Base-by-base conservation (phyloP, 1,140 invertebrate species). In the Caenorhabditis inopinata region DNA sequence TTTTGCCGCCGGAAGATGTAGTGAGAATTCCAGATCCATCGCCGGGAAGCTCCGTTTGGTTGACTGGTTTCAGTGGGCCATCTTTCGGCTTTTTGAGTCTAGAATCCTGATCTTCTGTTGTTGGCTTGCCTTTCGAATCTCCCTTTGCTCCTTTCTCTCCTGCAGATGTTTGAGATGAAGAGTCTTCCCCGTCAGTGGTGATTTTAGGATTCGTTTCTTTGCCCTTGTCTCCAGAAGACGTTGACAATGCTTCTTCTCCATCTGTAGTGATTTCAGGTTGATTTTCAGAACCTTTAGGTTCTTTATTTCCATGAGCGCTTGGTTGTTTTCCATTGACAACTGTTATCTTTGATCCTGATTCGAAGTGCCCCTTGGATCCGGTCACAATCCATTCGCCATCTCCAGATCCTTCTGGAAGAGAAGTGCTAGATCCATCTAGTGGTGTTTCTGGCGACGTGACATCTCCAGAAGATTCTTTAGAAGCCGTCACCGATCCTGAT, bases 361-460 rank as follows among this genome's bases (percentile, higher is more conserved):
- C 58, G 5, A 68, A 21, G n/a, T 68, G 58, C 23, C 58, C 58
- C 58, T 68, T 68, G 6, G 58, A 68, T 38, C 58, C 58, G 11
- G 58, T 68, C 32, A 38, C 58, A 25, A 68, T 38, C 58, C 58
- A 68, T 68, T 68, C 58, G 1, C 58, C 58, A 38, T 35, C 29
- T 9, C 58, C 58, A 21, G 58, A 68, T 68, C 58, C 58, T 68
- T 68, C 58, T 68, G 58, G 29, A 38, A 68, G 27, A 1, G 51
- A 21, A 12, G 16, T 48, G 11, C 35, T 29, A 27, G 75, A 76
- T 11, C 53, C 53, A 32, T 58, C 53, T 11, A 32, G 16, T 29
- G 51, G 27, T 2, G 25, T 23, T 58, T 5, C 27, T 51, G n/a
- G n/a, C 38, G 38, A 42, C 5, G 51, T 32, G n/a, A 29, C 6